These are phyloP conservation scores for Kuschelorhynchus macadamiae DNA, from an alignment of 2,888 invertebrate genomes.

Conservation along the genomic window DNA sequence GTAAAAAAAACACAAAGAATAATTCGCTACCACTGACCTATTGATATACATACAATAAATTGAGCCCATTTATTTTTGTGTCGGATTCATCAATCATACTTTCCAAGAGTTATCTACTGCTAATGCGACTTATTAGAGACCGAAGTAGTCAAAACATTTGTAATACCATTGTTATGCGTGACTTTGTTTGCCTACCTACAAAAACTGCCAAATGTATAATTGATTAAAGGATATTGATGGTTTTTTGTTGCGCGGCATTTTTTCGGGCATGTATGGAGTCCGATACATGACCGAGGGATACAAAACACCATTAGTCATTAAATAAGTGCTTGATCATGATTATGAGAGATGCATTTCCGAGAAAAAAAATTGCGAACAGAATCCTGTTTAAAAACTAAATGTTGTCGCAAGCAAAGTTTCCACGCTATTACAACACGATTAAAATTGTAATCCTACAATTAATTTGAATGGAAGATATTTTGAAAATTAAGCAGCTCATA, in stretches of 20 bases:
- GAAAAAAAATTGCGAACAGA: too few relatives aligned
- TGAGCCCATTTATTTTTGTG: constrained; percentile 45
- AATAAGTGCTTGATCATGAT: constrained; percentile 15
- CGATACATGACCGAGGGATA: constrained; percentile 24
- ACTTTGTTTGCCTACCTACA: constrained; percentile 42
- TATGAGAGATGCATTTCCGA: too few relatives aligned
- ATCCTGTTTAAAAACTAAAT: too few relatives aligned
- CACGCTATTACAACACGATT: too few relatives aligned
- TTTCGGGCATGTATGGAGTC: constrained; percentile 11
- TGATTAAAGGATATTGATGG: constrained; percentile 48
- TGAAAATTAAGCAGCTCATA: too few relatives aligned
- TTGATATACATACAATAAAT: constrained; percentile 40
- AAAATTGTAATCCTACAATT: too few relatives aligned
- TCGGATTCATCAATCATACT: constrained; percentile 51
- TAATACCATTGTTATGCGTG: constrained; percentile 45
- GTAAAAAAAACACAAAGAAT: too few relatives aligned
- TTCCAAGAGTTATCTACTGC: constrained; percentile 43
- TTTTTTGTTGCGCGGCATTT: constrained; percentile 30
- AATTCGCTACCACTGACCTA: constrained; percentile 26
- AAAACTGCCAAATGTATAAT: constrained; percentile 44
- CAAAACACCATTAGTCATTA: constrained; percentile 1
- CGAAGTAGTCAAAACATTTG: constrained; percentile 51
- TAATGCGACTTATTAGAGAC: constrained; percentile 48
- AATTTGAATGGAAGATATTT: too few relatives aligned
- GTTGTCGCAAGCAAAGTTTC: too few relatives aligned